Evolutionary conservation across 2,797 vertebrate species (phyloP).

Genomic region (Lepidocolaptes lacrymiger): DNA sequence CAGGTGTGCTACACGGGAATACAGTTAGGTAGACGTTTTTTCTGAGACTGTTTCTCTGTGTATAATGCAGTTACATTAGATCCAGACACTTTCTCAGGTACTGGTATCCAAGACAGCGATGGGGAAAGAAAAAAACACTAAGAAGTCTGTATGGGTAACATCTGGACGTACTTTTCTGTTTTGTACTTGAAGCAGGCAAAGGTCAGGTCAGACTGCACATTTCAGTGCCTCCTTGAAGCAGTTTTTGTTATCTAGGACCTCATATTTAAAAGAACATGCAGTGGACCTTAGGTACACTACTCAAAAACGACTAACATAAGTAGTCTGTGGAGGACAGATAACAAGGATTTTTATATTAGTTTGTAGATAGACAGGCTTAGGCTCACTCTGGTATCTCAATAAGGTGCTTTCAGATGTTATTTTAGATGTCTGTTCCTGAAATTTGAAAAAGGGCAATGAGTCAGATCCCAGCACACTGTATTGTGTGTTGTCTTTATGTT

Average conservation of each 20-base stretch:
- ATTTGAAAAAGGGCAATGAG: background rate
- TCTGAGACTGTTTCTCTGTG: background rate
- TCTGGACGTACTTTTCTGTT: background rate
- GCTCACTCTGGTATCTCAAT: background rate
- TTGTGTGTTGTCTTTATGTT: background rate
- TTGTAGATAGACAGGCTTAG: background rate
- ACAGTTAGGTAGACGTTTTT: background rate
- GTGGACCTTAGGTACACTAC: background rate
- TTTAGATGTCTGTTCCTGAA: background rate
- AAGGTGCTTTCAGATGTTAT: background rate
- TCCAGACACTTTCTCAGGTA: background rate
- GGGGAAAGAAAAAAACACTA: background rate
- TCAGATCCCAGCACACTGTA: background rate
- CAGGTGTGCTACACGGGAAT: rapidly evolving
- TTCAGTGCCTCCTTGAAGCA: background rate
- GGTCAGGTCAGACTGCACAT: background rate
- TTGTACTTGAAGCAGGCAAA: background rate
- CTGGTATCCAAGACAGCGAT: background rate
- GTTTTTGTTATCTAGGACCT: background rate
- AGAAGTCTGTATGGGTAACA: background rate
- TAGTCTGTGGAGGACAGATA: background rate
- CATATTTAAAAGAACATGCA: background rate
- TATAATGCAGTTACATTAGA: background rate
- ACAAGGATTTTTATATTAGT: background rate
- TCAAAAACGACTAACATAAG: background rate